Evolutionary conservation across 2,797 vertebrate species (phyloP), one percentile per base, ranked within the genome.

Genomic region (Anguilla pacifica): DNA sequence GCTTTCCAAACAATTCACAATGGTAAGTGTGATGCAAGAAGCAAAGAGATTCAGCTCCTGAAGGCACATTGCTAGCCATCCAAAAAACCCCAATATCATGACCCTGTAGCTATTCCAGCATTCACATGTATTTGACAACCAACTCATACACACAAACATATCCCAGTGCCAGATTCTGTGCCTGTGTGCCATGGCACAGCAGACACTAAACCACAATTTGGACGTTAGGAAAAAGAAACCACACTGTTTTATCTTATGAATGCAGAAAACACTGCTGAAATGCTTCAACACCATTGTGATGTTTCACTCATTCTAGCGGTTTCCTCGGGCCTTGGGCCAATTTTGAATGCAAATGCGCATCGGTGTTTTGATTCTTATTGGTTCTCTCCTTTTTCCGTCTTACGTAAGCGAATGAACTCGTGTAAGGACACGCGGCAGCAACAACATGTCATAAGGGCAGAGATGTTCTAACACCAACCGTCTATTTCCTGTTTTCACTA

Each of bases 281-380:
- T 28, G 55, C 67, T 74, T 17, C 83, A 25, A 88, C 84, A 55
- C 84, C 84, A 55, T 17, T 39, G 19, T 53, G 67, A 77, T 2
- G 84, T 86, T 86, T 88, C 85, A 74, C 88, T 35, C 83, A 43
- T 51, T 39, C 72, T n/a, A 35, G 64, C 31, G 81, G 59, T 35
- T 83, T n/a, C 11, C 57, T 51, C 28, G 28, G 77, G 85, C 61
- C 64, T 35, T 46, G 74, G 25, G 84, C 84, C 84, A 88, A 59
- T 51, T 86, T 83, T 55, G 39, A 53, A 88, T 53, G 39, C 49
- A 81, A 72, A 83, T 72, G 15, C n/a, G 1, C 39, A 61, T 49
- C 82, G 70, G 49, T 0, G 43, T 59, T 31, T 85, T 3, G 39
- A 88, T 92, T 93, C 90, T 87, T 85, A 83, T 89, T 93, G 93